Conservation (phyloP, 1,140 invertebrate genomes). For the Mylabris phalerata region DNA sequence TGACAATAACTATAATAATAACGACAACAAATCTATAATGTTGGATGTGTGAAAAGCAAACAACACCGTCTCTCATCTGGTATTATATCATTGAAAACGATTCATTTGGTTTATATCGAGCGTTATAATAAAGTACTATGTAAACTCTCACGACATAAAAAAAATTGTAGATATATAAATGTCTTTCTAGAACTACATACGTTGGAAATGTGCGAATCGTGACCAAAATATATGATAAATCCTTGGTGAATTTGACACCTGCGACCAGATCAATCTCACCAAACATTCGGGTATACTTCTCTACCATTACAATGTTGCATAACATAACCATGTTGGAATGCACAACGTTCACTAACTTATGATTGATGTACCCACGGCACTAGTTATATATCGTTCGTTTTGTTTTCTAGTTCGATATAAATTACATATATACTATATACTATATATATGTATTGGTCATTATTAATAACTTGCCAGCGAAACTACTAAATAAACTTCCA, state of each 20-base stretch:
- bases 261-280: conserved; percentile 18
- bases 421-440: background rate
- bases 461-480: conserved; percentile 7
- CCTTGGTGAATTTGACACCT: conserved; percentile 19
- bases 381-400: conserved; percentile 14
- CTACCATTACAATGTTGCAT: background rate
- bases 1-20: no score
- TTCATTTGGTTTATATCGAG: background rate
- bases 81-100: background rate
- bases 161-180: conserved; percentile 19
- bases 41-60: no score
- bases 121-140: conserved; percentile 16
- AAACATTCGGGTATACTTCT: background rate
- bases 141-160: conserved; percentile 15
- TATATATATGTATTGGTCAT: conserved; percentile 3
- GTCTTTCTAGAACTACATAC: conserved; percentile 19
- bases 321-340: conserved; percentile 5
- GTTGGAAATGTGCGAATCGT: conserved; percentile 18
- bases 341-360: conserved; percentile 9
- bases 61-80: no score
- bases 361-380: conserved; percentile 8
- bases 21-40: no score
- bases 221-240: conserved; percentile 17
- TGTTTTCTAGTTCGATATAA: conserved; percentile 9
- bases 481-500: conserved; percentile 1